Evolutionary conservation across 2,888 invertebrate genomes (phyloP).

Genomic region (Phengaris alcon): DNA sequence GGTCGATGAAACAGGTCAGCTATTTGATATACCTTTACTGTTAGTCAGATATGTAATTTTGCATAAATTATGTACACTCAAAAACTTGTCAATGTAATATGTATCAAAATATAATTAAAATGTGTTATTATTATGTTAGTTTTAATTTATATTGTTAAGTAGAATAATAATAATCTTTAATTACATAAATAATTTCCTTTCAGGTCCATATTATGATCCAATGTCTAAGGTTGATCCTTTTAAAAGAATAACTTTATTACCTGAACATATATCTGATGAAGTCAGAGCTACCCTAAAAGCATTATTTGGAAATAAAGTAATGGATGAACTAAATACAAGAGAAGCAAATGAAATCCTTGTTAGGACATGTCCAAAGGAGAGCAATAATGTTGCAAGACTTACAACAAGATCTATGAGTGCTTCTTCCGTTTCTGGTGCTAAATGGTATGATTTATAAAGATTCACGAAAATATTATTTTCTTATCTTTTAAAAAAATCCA

Average conservation of each 20-base stretch:
- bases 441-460: constrained; percentile 51
- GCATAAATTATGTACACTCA: too few relatives aligned
- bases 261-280: constrained; percentile 84
- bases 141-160: too few relatives aligned
- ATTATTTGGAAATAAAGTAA: constrained; percentile 78
- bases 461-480: neutral
- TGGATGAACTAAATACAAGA: constrained; percentile 85
- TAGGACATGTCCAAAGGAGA: constrained; percentile 84
- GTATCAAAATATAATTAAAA: too few relatives aligned
- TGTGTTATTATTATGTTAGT: too few relatives aligned
- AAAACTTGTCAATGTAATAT: too few relatives aligned
- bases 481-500: neutral
- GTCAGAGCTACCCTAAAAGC: constrained; percentile 81
- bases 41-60: constrained; percentile 17
- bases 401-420: constrained; percentile 63
- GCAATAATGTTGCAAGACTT: constrained; percentile 63
- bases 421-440: constrained; percentile 57
- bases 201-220: constrained; percentile 81
- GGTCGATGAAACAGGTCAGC: constrained; percentile 73
- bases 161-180: too few relatives aligned
- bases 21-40: constrained; percentile 20
- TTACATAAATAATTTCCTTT: constrained; percentile 30
- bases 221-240: constrained; percentile 82
- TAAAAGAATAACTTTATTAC: constrained; percentile 87
- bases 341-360: constrained; percentile 91